A percentile compares a stretch with the other conserved stretches of the same genome.
phyloP scores from a whole-genome alignment of 2,113 vertebrate genomes.

The Chaetodon auriga region DNA sequence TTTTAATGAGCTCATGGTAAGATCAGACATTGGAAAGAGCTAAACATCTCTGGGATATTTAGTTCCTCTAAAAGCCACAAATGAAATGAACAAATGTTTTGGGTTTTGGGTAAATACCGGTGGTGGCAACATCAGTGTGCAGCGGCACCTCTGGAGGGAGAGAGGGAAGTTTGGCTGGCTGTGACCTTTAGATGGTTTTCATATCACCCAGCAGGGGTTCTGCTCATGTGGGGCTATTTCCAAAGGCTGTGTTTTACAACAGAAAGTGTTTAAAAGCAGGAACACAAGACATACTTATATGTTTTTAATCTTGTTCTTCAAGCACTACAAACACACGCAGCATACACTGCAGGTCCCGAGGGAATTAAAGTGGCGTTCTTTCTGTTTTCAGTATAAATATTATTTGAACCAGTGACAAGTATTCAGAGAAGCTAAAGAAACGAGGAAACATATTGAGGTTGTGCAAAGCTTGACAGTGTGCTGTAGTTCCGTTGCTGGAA shows the following conservation, averaged over 20 bases:
- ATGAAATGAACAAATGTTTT: slow-evolving; percentile 77
- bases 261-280: slow-evolving; percentile 25
- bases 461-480: background rate
- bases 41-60: slow-evolving; percentile 78
- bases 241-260: slow-evolving; percentile 27
- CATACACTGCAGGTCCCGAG: background rate
- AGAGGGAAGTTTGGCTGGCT: slow-evolving; percentile 16
- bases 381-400: slow-evolving; percentile 3
- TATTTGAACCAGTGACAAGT: background rate
- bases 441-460: background rate
- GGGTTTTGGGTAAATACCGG: slow-evolving; percentile 61
- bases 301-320: slow-evolving; percentile 37
- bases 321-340: slow-evolving; percentile 1
- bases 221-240: slow-evolving; percentile 40
- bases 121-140: slow-evolving; percentile 3
- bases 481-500: background rate
- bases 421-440: background rate
- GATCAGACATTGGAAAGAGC: slow-evolving; percentile 71
- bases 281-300: slow-evolving; percentile 3
- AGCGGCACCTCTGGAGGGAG: background rate
- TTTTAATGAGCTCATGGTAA: slow-evolving; percentile 78
- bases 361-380: slow-evolving; percentile 17
- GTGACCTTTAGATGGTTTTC: slow-evolving; percentile 72
- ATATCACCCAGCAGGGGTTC: slow-evolving; percentile 36
- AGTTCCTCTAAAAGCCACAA: slow-evolving; percentile 73